These are phyloP conservation scores for Amphibalanus amphitrite DNA, from an alignment of 1,140 invertebrate species.

Conservation along the genomic window DNA sequence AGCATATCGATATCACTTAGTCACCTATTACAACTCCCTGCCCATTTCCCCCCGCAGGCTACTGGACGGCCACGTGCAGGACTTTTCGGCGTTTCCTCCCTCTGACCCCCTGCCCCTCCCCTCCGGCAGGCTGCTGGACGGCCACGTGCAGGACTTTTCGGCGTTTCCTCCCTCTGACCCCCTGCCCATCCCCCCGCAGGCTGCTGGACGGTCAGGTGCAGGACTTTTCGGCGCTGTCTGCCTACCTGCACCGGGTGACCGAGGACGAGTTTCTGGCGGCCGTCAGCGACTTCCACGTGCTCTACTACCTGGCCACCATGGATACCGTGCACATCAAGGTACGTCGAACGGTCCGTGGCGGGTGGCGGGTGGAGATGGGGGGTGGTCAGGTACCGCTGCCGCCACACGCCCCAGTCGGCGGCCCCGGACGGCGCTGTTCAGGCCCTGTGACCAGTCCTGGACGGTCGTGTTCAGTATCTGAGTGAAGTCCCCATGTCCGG, in stretches of 20 bases:
- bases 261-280: constrained; percentile 42
- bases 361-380: too few species aligned
- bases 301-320: constrained; percentile 77
- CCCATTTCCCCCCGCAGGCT: constrained; percentile 31
- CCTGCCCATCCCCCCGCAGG: too few species aligned
- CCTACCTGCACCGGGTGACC: constrained; percentile 58
- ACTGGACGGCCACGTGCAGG: constrained; percentile 62
- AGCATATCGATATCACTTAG: neutral
- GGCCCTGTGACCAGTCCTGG: too few species aligned
- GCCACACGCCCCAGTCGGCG: too few species aligned
- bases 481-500: too few species aligned
- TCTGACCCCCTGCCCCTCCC: too few species aligned
- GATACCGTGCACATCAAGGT: constrained; percentile 68
- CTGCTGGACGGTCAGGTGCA: constrained; percentile 60
- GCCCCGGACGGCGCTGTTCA: too few species aligned
- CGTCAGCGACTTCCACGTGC: constrained; percentile 80
- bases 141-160: constrained; percentile 68
- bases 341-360: too few species aligned
- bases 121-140: constrained; percentile 44
- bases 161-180: constrained; percentile 51
- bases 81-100: constrained; percentile 54
- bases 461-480: too few species aligned
- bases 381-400: too few species aligned
- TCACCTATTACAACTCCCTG: too few species aligned
- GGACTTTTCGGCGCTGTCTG: constrained; percentile 59